Conservation (phyloP, 2,797 vertebrate genomes). For the Neosilurus hyrtlii region DNA sequence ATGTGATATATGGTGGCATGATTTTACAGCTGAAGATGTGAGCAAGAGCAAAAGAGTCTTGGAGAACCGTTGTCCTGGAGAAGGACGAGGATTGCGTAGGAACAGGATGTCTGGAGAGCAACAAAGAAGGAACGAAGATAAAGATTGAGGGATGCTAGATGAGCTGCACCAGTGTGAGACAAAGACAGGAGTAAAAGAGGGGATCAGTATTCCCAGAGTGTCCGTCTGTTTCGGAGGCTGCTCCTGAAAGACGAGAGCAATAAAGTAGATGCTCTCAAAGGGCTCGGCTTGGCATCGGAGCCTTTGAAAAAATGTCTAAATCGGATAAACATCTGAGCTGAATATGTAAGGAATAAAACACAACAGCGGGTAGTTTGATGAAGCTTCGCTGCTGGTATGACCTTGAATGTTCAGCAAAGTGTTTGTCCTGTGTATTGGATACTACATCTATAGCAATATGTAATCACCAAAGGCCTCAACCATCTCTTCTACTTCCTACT, state of each 20-base stretch:
- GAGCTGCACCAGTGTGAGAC: neutral
- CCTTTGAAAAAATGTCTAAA: neutral
- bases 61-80: neutral
- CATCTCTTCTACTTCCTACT: neutral
- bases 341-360: neutral
- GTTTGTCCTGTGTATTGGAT: neutral
- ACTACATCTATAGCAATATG: neutral
- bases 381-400: neutral
- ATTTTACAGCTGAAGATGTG: conserved; percentile 65
- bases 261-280: neutral
- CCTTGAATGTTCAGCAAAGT: neutral
- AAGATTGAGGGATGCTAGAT: neutral
- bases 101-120: neutral
- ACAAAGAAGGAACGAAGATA: neutral
- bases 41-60: conserved; percentile 51
- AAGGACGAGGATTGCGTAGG: conserved; percentile 14
- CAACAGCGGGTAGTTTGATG: neutral
- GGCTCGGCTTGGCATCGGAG: too few species aligned
- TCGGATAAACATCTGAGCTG: neutral
- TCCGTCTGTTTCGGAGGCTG: neutral
- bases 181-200: conserved; percentile 28
- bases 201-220: neutral
- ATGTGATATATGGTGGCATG: conserved; percentile 60
- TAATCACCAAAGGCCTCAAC: neutral
- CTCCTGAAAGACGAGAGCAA: neutral